These are phyloP conservation scores for Habroteleia sp. DNA, from an alignment of 2,888 invertebrate species.

Conservation along the genomic window DNA sequence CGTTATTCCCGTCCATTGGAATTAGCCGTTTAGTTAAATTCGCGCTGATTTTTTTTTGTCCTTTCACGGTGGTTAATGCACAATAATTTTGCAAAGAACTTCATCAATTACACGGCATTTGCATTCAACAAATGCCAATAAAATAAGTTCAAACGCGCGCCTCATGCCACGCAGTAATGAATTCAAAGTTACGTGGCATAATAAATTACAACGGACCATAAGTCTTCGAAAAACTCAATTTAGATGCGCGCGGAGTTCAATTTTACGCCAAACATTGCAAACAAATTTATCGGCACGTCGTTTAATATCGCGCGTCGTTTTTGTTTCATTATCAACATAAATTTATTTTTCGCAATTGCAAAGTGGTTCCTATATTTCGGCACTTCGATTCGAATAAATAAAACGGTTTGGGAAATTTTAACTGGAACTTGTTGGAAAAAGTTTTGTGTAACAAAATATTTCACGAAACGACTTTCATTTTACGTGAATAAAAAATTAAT, in stretches of 20 bases:
- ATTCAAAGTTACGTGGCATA: constrained; percentile 1
- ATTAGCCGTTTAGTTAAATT: neutral
- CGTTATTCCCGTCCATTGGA: neutral
- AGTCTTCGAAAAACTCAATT: constrained; percentile 33
- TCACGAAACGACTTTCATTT: no score
- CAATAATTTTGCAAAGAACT: no score
- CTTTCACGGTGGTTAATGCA: neutral
- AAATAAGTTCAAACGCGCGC: neutral
- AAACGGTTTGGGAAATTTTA: no score
- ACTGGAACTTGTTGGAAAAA: no score
- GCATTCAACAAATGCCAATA: constrained; percentile 10
- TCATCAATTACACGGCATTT: neutral
- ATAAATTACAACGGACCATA: constrained; percentile 29
- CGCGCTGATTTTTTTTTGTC: no score
- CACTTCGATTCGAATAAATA: no score
- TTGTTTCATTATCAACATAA: constrained; percentile 9
- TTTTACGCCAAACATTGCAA: constrained; percentile 17
- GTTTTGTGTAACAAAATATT: no score
- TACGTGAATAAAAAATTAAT: no score
- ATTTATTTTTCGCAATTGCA: no score
- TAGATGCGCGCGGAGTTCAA: constrained; percentile 16
- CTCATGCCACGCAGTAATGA: neutral
- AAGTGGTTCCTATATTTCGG: no score
- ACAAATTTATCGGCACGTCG: constrained; percentile 14
- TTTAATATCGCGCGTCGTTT: constrained; percentile 3